These are phyloP conservation scores for Trichomalopsis sarcophagae DNA, from an alignment of 1,140 invertebrate species.

Conservation along the genomic window DNA sequence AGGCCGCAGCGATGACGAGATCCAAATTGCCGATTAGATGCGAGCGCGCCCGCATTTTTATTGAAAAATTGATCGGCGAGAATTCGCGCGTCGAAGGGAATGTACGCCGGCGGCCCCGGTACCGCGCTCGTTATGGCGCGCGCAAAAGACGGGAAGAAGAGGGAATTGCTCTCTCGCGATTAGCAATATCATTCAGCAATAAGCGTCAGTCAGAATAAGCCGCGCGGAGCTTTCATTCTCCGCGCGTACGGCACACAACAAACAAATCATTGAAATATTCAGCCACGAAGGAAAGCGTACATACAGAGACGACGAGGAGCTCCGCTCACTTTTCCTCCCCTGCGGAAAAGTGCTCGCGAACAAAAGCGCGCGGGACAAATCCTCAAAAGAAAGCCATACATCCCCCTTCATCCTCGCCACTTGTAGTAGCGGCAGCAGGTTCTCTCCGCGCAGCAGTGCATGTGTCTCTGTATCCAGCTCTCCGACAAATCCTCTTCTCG, in stretches of 20 bases:
- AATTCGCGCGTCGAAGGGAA: too few relatives aligned
- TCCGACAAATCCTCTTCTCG: not conserved
- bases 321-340: not conserved
- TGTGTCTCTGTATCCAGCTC: not conserved
- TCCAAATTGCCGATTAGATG: not conserved
- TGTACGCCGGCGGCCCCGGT: too few relatives aligned
- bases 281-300: not conserved
- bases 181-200: too few relatives aligned
- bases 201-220: too few relatives aligned
- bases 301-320: too few relatives aligned
- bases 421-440: not conserved
- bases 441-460: not conserved
- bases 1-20: not conserved
- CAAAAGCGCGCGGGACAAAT: not conserved
- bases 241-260: not conserved
- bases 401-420: not conserved
- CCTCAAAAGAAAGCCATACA: conserved; percentile 1
- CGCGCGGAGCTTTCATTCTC: not conserved
- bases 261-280: conserved; percentile 3
- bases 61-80: too few relatives aligned
- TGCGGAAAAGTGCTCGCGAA: not conserved
- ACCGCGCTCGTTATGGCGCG: too few relatives aligned
- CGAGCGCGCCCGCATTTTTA: not conserved
- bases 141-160: too few relatives aligned
- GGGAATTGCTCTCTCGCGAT: too few relatives aligned